Evolutionary conservation across 2,888 invertebrate genomes (phyloP), one percentile per base, ranked within the genome.

Genomic region (Omphaloscelis lunosa): DNA sequence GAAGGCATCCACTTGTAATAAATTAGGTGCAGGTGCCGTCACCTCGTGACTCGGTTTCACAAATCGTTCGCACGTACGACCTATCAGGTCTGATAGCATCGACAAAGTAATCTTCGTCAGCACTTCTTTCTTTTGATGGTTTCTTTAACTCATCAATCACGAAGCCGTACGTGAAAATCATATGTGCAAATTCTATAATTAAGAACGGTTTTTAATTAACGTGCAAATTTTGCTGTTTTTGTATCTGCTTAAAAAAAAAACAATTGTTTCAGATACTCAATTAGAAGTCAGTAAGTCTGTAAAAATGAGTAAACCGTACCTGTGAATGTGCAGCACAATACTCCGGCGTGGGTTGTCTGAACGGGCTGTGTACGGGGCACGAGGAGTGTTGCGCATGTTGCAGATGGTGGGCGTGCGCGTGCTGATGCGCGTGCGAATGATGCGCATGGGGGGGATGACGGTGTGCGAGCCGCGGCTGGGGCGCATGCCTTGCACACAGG

Each of bases 361-460:
- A 98, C 45, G 98, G 98, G 91, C 98, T 98, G 95, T 98, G 98
- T 91, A 98, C 98, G 67, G 98, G 98, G 91, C 98, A 98, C 91
- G 97, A 97, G 92, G 91, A 75, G 88, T 95, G 95, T 82, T 93
- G 93, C 90, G 94, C 96, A 95, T 93, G 95, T 91, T 91, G 95
- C 89, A 93, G 92, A 89, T 94, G 97, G 88, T 94, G 96, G 89
- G 93, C 93, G 90, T 95, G 94, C 94, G 96, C 90, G 93, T 97
- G 93, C 94, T 96, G 91, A 94, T 97, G 94, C 91, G 97, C 93
- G 90, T 93, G 94, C 85, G 91, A 85, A 84, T 93, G 93, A 77
- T 94, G 96, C 93, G 93, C 96, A 93, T 92, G 94, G 86, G 95
- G 95, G 78, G 90, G 95, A 94, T 92, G 96, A 92, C 91, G 96